Base-by-base conservation (phyloP, 1,140 invertebrate genomes). In the Platorchestia sp. region DNA sequence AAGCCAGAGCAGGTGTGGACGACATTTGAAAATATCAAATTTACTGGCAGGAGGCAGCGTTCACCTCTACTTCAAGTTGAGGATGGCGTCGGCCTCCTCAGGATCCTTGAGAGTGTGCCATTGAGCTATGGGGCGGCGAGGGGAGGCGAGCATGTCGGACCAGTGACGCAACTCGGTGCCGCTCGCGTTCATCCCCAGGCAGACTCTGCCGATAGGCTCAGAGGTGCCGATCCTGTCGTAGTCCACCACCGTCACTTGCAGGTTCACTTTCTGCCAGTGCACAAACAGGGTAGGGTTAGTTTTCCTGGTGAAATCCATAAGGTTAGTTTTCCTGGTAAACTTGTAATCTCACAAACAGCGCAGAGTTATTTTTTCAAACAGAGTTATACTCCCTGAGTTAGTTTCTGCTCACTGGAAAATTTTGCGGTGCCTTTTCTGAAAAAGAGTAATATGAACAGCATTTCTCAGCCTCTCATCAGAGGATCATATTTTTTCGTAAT, bases 151-250 rank as follows among this genome's bases (percentile, higher is more conserved):
- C 99, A 99, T 99, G 97, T 99, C 99, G 95, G 99, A 99, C 99
- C 99, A 99, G 97, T 99, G 99, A 96, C 99, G 98, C 95, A 99
- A 97, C 97, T 99, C 99, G 43, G 99, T 99, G 95, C 99, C 99
- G 96, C 98, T 99, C 96, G 99, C 99, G 97, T 99, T 99, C 97
- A 99, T 99, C 91, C 99, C 99, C 96, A 99, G 98, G 95, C 99
- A 98, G 96, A 99, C 99, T 97, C 99, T 99, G 96, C 99, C 99
- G 97, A 99, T 99, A 42, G 99, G 99, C 97, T 99, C 99, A 96
- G 99, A 99, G 91, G 99, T 99, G 93, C 99, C 99, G 97, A 99
- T 99, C 97, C 99, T 98, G 98, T 99, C 99, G 97, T 99, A 99
- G 97, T 99, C 99, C 97, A 99, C 99, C 96, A 99, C 99, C 95